phyloP scores from a whole-genome alignment of 2,113 vertebrate genomes.

The Epinephelus cyanopodus region DNA sequence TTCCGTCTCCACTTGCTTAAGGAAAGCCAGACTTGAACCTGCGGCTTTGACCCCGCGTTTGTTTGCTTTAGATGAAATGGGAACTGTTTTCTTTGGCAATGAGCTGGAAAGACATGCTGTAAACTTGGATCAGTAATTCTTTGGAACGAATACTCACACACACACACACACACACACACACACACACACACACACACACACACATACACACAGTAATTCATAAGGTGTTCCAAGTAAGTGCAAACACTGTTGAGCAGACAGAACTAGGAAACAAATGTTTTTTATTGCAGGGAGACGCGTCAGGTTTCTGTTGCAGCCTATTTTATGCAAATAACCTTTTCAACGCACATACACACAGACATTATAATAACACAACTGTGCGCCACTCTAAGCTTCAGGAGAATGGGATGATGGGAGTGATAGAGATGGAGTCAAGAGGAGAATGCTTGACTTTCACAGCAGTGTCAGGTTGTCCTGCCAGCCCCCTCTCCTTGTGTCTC shows the following conservation, averaged over 20 bases:
- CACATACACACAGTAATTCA: not conserved
- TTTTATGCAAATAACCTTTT: not conserved
- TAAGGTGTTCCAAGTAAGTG: not conserved
- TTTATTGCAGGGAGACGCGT: not conserved
- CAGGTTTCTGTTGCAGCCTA: not conserved
- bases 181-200: not conserved
- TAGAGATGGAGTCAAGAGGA: not conserved
- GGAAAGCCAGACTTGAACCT: conserved; percentile 40
- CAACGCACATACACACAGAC: not conserved
- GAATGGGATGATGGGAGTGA: not conserved
- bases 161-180: not conserved
- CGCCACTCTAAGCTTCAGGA: not conserved
- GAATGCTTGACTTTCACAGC: not conserved
- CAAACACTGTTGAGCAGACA: not conserved
- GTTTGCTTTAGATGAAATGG: conserved; percentile 44
- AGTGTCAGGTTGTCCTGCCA: conserved; percentile 1
- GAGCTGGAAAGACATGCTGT: conserved; percentile 12
- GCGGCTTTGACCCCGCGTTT: conserved; percentile 16
- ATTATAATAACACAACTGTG: conserved; percentile 11
- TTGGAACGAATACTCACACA: not conserved
- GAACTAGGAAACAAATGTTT: not conserved
- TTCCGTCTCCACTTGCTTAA: conserved; percentile 10
- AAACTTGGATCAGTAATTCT: conserved; percentile 30
- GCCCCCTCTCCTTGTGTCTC: not conserved
- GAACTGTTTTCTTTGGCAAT: conserved; percentile 48